Conservation (phyloP, 2,888 invertebrate genomes). For the Galerucella calmariensis region DNA sequence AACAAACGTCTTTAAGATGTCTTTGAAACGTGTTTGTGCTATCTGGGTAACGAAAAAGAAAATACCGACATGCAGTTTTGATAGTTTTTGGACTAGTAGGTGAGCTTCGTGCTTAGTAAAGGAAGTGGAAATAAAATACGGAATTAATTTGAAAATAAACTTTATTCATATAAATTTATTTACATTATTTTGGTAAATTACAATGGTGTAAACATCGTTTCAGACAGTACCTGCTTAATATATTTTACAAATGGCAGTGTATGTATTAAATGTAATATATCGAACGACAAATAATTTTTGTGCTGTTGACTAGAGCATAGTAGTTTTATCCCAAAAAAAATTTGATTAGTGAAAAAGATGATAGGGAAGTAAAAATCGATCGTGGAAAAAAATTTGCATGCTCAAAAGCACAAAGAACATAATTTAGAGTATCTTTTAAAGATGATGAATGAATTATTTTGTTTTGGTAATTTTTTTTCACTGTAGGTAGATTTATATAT, state of each 20-base stretch:
- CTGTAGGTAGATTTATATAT: no score
- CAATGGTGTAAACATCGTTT: conserved; percentile 26
- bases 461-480: conserved; percentile 23
- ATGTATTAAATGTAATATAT: conserved; percentile 32
- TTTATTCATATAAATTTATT: conserved; percentile 39
- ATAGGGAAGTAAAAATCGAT: neutral
- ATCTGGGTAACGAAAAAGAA: no score
- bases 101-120: no score
- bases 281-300: conserved; percentile 22
- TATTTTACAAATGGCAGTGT: conserved; percentile 64
- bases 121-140: conserved; percentile 3
- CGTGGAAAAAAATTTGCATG: conserved; percentile 11
- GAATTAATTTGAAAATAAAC: conserved; percentile 36
- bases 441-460: conserved; percentile 33
- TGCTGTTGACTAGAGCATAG: conserved; percentile 55
- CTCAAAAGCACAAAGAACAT: conserved; percentile 4
- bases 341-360: conserved; percentile 2
- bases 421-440: conserved; percentile 30
- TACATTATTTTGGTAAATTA: conserved; percentile 36
- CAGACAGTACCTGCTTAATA: conserved; percentile 20
- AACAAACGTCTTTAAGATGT: no score
- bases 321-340: conserved; percentile 40
- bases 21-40: no score
- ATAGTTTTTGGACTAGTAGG: no score
- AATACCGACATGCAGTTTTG: no score